phyloP scores from a whole-genome alignment of 2,797 vertebrate genomes.

The Uromys caudimaculatus region DNA sequence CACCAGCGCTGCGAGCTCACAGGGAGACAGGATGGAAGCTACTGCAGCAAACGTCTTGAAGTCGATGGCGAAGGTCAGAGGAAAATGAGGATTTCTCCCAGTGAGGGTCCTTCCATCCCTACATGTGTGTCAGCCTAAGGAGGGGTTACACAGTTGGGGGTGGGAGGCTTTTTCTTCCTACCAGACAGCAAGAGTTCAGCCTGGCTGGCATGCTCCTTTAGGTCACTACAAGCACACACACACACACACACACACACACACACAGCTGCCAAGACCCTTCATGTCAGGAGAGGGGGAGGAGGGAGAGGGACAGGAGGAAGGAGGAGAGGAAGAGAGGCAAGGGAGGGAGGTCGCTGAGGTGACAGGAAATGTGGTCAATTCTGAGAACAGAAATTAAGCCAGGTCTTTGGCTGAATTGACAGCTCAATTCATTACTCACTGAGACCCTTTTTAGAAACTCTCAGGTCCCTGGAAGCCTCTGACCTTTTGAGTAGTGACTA shows the following conservation, averaged over 20 bases:
- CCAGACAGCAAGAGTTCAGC: background rate
- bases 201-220: background rate
- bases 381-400: constrained; percentile 17
- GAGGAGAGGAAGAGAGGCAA: background rate
- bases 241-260: background rate
- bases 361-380: background rate
- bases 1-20: accelerated
- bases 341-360: background rate
- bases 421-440: background rate
- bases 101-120: background rate
- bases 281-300: background rate
- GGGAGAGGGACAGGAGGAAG: no score
- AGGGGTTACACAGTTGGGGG: accelerated
- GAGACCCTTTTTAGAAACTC: constrained; percentile 31
- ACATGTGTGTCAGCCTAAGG: background rate
- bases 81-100: background rate
- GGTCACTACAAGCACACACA: background rate
- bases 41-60: background rate
- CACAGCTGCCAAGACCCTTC: background rate
- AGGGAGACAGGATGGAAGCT: background rate
- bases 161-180: background rate
- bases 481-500: background rate
- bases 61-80: background rate
- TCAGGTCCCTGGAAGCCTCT: constrained; percentile 14
- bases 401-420: background rate